phyloP scores from a whole-genome alignment of 1,140 invertebrate genomes.

The Orussus abietinus region DNA sequence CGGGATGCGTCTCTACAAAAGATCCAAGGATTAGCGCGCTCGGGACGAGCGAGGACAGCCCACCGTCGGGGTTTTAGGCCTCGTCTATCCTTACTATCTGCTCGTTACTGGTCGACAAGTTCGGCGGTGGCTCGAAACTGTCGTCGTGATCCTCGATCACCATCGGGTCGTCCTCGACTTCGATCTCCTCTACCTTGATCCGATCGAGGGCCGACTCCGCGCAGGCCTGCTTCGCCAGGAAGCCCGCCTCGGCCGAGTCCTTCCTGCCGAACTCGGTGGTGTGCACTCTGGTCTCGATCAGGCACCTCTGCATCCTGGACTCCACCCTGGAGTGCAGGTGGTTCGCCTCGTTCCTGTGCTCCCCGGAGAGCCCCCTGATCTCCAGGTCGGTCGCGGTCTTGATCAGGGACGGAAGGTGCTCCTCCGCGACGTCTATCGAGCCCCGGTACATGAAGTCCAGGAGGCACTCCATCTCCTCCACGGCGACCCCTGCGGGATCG shows the following conservation, averaged over 20 bases:
- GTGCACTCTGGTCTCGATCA: slow-evolving; percentile 35
- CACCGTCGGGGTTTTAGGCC: no score
- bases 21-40: no score
- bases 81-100: slow-evolving; percentile 39
- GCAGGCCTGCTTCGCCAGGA: slow-evolving; percentile 28
- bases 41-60: no score
- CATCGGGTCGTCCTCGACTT: slow-evolving; percentile 49
- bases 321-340: slow-evolving; percentile 31
- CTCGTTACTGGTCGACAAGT: slow-evolving; percentile 29
- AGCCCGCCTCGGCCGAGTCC: slow-evolving; percentile 25
- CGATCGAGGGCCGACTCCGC: slow-evolving; percentile 25
- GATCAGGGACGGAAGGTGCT: slow-evolving; percentile 63
- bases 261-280: slow-evolving; percentile 36
- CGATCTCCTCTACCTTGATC: slow-evolving; percentile 47
- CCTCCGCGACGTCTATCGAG: slow-evolving; percentile 65
- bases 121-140: slow-evolving; percentile 33
- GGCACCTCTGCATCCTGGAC: slow-evolving; percentile 29
- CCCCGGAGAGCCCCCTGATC: slow-evolving; percentile 56
- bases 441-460: slow-evolving; percentile 73
- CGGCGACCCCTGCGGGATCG: slow-evolving; percentile 52
- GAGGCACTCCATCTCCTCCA: slow-evolving; percentile 66
- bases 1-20: slow-evolving; percentile 34
- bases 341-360: slow-evolving; percentile 32
- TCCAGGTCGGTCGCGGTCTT: slow-evolving; percentile 66
- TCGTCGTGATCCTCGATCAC: slow-evolving; percentile 43